Evolutionary conservation across 2,797 vertebrate species (phyloP), one percentile per base, ranked within the genome.

Genomic region (Ispidina picta): DNA sequence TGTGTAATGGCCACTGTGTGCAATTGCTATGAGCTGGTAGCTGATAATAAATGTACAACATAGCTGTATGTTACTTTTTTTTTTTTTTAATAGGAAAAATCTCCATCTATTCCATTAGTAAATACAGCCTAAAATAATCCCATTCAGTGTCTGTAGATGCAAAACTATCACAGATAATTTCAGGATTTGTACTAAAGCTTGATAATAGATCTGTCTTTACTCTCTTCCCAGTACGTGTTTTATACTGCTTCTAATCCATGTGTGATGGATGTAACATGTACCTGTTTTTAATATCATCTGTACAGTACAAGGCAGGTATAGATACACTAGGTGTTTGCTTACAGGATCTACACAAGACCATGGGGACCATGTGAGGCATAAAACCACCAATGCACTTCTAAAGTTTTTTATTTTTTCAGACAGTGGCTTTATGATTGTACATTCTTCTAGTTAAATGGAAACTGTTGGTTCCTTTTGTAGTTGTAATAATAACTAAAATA

Each of bases 161-260:
- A 63, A 37, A 83, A 49, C 13, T 70, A 17, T 46, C 29, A 25
- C 8, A 63, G 56, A 8, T 8, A 29, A 13, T 60, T 92, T 71
- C 28, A 41, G 58, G 21, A 46, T 58, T 60, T 93, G 64, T 83
- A 58, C 26, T 19, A 15, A 2, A 28, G 66, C 64, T 65, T 52
- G 35, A 33, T 66, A 86, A 37, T 66, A 92, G 71, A 83, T 77
- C 35, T 94, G 59, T 76, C 44, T 90, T 96, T 96, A 91, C 71
- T 55, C 28, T 54, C 81, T 90, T 64, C 46, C 68, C 55, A n/a
- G 76, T 62, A 26, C 1, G 8, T 69, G 33, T 91, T 93, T 94
- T 92, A 56, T 89, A 52, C 3, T 55, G 63, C 86, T 69, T 59
- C 76, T 86, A 88, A 28, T 81, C 26, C 58, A 46, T 60, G 33